Evolutionary conservation across 2,113 vertebrate genomes (phyloP), one percentile per base, ranked within the genome.

Genomic region (Aramus guarauna): DNA sequence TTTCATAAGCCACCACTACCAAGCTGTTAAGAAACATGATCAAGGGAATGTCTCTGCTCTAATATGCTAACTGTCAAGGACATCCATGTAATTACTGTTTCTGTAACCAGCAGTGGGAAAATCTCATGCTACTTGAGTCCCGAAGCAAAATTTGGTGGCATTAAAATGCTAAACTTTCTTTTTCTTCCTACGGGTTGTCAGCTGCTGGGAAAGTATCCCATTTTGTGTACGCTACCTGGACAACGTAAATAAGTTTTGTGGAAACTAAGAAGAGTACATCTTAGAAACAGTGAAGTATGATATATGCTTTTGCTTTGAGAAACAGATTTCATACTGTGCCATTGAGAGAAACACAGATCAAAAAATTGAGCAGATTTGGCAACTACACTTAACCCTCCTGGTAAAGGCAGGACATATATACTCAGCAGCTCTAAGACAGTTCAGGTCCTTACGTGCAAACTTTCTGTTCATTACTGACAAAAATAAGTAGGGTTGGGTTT

Each of bases 81-180:
- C 20, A 20, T 92, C 94, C 58, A 87, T 47, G 84, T 97, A 96
- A 97, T 97, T 95, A 96, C 32, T 56, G 81, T 88, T 94, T 97
- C 96, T 63, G 32, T 92, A 94, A 91, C 66, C 39, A 60, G 48
- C 76, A 73, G 32, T 78, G 76, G 90, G 86, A 93, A 88, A 96
- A 93, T 94, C 96, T 94, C 97, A 97, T 88, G 94, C 74, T 92
- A 97, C 85, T 95, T 92, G 82, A 85, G 81, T 64, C 88, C 73
- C 58, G 95, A 82, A 93, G 94, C 83, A 94, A 97, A 92, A 59
- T 52, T 88, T 52, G 96, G 87, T 62, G 85, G 47, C 91, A 81
- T 87, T 88, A 90, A 95, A 91, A 96, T 90, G 88, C 93, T 97
- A 67, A 96, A 84, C 66, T 97, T 97, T 94, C 83, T 55, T 91